Conservation (phyloP, 2,888 invertebrate genomes). For the Zootermopsis nevadensis region DNA sequence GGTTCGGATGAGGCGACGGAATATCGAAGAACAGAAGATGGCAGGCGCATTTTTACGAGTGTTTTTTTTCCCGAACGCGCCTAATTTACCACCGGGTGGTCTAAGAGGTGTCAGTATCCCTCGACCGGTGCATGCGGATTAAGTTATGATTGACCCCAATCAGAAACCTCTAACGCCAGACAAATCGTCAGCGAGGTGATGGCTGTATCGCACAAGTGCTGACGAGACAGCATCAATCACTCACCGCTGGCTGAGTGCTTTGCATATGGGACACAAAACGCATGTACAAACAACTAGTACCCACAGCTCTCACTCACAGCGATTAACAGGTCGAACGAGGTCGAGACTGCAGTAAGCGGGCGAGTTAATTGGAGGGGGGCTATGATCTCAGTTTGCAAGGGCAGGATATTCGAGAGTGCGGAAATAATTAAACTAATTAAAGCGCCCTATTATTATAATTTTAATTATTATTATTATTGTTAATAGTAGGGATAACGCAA, state of each 20-base stretch:
- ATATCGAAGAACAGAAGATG: no score
- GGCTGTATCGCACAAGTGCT: background rate
- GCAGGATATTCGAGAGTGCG: background rate
- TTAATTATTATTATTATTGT: no score
- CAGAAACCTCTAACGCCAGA: background rate
- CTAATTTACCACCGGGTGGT: no score
- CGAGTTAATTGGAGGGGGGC: background rate
- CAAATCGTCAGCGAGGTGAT: background rate
- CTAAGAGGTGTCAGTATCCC: no score
- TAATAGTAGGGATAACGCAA: no score
- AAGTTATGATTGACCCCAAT: no score
- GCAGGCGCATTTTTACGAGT: no score
- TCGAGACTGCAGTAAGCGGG: background rate
- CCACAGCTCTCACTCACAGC: background rate
- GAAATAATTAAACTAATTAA: background rate
- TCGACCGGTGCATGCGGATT: no score
- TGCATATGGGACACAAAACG: background rate
- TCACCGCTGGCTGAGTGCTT: background rate
- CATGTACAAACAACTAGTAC: background rate
- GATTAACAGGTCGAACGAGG: background rate
- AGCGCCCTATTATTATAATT: background rate
- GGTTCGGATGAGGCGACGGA: no score
- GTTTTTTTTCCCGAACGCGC: no score
- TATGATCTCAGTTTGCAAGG: background rate
- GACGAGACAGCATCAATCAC: slow-evolving; percentile 6